A percentile compares a stretch with the other conserved stretches of the same genome.
Evolutionary conservation across 1,140 invertebrate genomes (phyloP).

Genomic region (Cheumatopsyche charites): DNA sequence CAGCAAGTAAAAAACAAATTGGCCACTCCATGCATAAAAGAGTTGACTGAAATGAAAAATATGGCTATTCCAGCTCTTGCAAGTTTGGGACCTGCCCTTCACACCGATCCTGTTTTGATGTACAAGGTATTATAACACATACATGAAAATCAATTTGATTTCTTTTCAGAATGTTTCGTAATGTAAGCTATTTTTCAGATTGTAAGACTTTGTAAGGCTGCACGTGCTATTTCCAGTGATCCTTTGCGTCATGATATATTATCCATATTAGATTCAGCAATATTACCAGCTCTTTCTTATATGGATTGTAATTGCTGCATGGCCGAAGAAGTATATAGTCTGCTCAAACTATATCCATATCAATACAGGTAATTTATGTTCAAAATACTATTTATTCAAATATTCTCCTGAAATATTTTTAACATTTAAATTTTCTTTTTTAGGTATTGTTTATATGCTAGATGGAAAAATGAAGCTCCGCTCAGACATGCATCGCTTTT

Average conservation of each 20-base stretch:
- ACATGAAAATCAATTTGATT: not conserved
- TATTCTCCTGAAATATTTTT: not conserved
- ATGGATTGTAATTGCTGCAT: conserved; percentile 94
- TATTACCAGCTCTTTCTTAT: conserved; percentile 89
- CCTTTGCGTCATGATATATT: conserved; percentile 80
- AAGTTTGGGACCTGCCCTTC: conserved; percentile 85
- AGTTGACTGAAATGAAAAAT: conserved; percentile 76
- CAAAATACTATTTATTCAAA: conserved; percentile 1
- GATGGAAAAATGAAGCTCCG: conserved; percentile 93
- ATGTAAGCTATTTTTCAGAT: conserved; percentile 51
- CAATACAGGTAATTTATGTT: conserved; percentile 70
- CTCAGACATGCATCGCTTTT: conserved; percentile 82
- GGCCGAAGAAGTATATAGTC: conserved; percentile 93
- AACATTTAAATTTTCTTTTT: not conserved
- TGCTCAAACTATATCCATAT: conserved; percentile 92
- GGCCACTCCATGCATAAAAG: conserved; percentile 65
- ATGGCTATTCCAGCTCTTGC: conserved; percentile 86
- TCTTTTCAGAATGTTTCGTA: conserved; percentile 22
- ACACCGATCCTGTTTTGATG: conserved; percentile 86
- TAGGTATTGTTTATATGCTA: conserved; percentile 87
- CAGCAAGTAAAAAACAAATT: conserved; percentile 64
- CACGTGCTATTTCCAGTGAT: conserved; percentile 54
- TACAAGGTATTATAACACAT: conserved; percentile 74
- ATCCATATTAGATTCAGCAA: conserved; percentile 82
- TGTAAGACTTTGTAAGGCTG: conserved; percentile 57